Evolutionary conservation across 2,888 invertebrate genomes (phyloP).

Genomic region (Melikaiella ostensackeni): DNA sequence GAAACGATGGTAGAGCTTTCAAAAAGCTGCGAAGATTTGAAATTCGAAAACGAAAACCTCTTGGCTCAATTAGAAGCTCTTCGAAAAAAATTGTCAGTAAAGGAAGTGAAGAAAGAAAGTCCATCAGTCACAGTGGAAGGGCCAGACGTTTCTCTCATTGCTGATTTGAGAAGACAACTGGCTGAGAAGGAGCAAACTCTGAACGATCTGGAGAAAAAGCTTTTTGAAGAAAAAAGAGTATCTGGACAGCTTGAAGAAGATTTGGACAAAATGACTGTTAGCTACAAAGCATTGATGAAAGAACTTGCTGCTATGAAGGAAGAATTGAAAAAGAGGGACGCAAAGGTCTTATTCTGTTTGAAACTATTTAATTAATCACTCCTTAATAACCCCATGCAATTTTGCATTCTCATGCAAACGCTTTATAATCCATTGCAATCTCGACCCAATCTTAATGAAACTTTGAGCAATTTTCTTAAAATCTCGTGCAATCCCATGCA

Average conservation of each 20-base stretch:
- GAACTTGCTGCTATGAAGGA: conserved; percentile 58
- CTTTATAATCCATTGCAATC: too few species aligned
- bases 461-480: too few species aligned
- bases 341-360: conserved; percentile 55
- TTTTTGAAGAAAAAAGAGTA: conserved; percentile 43
- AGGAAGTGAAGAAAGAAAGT: neutral
- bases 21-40: conserved; percentile 62
- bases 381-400: too few species aligned
- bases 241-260: conserved; percentile 53
- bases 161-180: conserved; percentile 58
- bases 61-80: conserved; percentile 50
- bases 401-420: too few species aligned
- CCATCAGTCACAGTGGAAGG: too few species aligned
- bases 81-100: conserved; percentile 18
- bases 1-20: conserved; percentile 65
- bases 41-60: conserved; percentile 61
- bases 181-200: conserved; percentile 59
- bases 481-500: too few species aligned
- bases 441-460: too few species aligned
- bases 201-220: conserved; percentile 50
- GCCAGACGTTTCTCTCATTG: conserved; percentile 48
- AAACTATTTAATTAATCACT: too few species aligned
- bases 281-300: conserved; percentile 53
- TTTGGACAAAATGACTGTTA: conserved; percentile 58
- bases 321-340: conserved; percentile 61